phyloP scores from a whole-genome alignment of 2,113 vertebrate genomes.

The Tor tambroides region DNA sequence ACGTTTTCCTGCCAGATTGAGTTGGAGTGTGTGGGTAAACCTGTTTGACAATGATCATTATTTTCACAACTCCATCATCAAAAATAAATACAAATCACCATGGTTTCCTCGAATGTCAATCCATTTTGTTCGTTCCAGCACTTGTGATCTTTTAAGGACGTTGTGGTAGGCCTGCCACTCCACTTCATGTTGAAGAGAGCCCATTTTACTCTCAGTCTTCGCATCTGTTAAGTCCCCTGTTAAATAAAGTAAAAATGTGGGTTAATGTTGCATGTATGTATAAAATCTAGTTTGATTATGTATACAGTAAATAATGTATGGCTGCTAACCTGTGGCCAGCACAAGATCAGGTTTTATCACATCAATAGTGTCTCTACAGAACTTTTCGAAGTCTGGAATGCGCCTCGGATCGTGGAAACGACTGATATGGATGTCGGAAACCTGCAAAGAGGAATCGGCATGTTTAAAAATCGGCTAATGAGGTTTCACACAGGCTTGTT shows the following conservation, averaged over 20 bases:
- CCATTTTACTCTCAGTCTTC: conserved; percentile 88
- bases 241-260: conserved; percentile 2
- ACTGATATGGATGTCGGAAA: conserved; percentile 97
- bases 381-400: conserved; percentile 88
- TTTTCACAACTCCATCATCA: too few relatives aligned
- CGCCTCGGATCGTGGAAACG: conserved; percentile 85
- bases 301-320: background rate
- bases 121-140: conserved; percentile 93
- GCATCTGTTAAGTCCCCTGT: conserved; percentile 95
- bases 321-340: conserved; percentile 87
- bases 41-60: too few relatives aligned
- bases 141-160: conserved; percentile 87
- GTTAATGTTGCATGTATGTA: too few relatives aligned
- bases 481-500: background rate
- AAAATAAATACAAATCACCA: conserved; percentile 73
- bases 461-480: background rate
- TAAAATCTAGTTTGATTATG: background rate
- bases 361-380: conserved; percentile 89
- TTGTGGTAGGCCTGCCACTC: conserved; percentile 95
- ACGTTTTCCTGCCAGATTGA: too few relatives aligned
- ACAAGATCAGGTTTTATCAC: conserved; percentile 89
- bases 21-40: too few relatives aligned
- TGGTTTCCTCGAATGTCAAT: conserved; percentile 97
- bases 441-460: conserved; percentile 63
- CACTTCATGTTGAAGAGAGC: conserved; percentile 88